These are phyloP conservation scores for Bradynema listronoti DNA, from an alignment of 1,140 invertebrate genomes.

Conservation along the genomic window DNA sequence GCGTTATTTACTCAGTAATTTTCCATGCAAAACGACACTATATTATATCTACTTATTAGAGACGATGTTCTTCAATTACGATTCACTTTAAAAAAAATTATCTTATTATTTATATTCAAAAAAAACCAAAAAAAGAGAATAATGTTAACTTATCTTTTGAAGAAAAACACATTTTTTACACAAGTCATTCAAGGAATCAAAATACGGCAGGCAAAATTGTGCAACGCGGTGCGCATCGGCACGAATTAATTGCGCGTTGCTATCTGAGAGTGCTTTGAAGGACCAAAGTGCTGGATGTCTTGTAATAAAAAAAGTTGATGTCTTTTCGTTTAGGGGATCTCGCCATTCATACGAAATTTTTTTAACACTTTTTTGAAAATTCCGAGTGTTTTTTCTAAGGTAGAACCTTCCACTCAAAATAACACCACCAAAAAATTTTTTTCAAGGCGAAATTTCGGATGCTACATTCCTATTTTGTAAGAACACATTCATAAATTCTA, in stretches of 20 bases:
- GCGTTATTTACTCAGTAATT: no score
- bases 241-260: constrained; percentile 32
- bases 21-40: no score
- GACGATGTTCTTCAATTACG: no score
- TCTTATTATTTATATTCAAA: no score
- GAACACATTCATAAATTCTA: neutral
- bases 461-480: neutral
- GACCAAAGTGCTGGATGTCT: constrained; percentile 40
- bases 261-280: constrained; percentile 21
- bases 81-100: no score
- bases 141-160: no score
- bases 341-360: no score
- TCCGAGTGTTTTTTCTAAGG: no score
- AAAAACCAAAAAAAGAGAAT: no score
- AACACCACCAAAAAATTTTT: constrained; percentile 1
- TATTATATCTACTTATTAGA: no score
- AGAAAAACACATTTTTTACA: constrained; percentile 10
- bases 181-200: neutral
- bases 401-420: neutral
- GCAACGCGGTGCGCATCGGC: neutral
- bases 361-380: no score
- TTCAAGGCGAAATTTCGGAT: neutral
- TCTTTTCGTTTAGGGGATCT: neutral
- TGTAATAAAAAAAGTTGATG: neutral
- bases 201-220: neutral